Evolutionary conservation across 2,888 invertebrate genomes (phyloP).

Genomic region (Oxytorus armatus): DNA sequence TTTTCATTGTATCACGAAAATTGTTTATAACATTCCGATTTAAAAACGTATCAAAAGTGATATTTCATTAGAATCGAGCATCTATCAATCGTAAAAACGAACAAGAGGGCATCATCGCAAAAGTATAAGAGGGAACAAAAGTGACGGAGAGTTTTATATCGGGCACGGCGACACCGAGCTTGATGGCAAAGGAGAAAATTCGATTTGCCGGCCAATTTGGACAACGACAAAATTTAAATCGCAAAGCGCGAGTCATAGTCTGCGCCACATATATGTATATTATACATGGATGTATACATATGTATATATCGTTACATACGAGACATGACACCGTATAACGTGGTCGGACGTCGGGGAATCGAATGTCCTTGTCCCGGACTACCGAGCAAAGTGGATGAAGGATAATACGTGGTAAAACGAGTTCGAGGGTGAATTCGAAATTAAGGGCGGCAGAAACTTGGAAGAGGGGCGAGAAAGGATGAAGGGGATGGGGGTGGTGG

Average conservation of each 20-base stretch:
- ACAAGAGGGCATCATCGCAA: background rate
- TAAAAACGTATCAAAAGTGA: background rate
- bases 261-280: constrained; percentile 71
- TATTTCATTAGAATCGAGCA: background rate
- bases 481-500: background rate
- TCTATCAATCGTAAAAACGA: background rate
- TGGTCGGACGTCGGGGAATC: constrained; percentile 67
- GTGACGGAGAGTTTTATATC: background rate
- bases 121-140: background rate
- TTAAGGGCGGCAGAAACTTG: constrained; percentile 69
- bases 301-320: constrained; percentile 9
- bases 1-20: too few relatives aligned
- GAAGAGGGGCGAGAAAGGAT: background rate
- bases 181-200: constrained; percentile 74
- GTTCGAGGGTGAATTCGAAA: constrained; percentile 83
- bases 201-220: constrained; percentile 82
- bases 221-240: constrained; percentile 84
- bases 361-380: constrained; percentile 78
- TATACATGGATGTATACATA: constrained; percentile 2
- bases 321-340: constrained; percentile 10
- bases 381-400: constrained; percentile 80
- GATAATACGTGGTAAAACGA: constrained; percentile 80
- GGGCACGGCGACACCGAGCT: background rate
- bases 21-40: too few relatives aligned
- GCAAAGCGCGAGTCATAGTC: constrained; percentile 79